Conservation (phyloP, 2,888 invertebrate species). For the Sympetrum striolatum region DNA sequence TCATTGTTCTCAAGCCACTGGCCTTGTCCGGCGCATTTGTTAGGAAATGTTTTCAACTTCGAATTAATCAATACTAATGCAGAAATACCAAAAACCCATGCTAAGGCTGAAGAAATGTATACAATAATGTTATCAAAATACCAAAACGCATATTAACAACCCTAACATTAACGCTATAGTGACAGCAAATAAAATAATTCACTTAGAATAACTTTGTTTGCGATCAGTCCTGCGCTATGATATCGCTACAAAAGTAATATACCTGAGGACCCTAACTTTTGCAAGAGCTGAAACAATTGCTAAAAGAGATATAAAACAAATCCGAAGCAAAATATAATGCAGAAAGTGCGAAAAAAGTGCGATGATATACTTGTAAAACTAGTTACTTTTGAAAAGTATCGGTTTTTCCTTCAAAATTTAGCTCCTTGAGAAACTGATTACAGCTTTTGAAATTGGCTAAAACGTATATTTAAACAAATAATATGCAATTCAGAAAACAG, state of each 20-base stretch:
- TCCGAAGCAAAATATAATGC: neutral
- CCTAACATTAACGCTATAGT: neutral
- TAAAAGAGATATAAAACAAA: neutral
- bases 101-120: neutral
- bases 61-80: slow-evolving; percentile 8
- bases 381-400: no score
- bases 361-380: neutral
- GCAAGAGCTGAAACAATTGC: neutral
- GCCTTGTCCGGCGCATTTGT: slow-evolving; percentile 18
- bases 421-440: no score
- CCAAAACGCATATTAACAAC: neutral
- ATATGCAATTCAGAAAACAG: neutral
- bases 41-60: slow-evolving; percentile 1
- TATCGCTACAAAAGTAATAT: neutral
- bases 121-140: neutral
- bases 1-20: neutral
- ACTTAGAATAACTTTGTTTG: neutral
- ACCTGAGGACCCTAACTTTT: neutral
- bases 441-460: neutral
- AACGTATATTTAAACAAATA: neutral
- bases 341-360: neutral
- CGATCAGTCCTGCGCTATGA: neutral
- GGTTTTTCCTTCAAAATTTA: no score
- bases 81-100: neutral
- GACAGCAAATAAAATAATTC: slow-evolving; percentile 6